Base-by-base conservation (phyloP, 2,888 invertebrate species). In the Chydorus sphaericus region DNA sequence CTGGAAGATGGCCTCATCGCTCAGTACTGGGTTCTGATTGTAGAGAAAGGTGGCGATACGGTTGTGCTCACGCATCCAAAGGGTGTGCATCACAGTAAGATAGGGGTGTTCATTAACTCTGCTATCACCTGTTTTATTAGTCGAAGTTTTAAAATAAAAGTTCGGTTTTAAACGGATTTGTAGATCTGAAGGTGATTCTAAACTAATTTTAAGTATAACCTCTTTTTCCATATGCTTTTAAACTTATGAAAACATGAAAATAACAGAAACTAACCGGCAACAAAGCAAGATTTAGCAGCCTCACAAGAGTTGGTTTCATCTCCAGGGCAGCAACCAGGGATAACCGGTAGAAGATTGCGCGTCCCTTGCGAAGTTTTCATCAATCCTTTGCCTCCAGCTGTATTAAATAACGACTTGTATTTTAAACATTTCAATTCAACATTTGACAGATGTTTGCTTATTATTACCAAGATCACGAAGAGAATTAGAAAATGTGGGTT, bases 1-100 rank as follows among this genome's bases (percentile, higher is more conserved):
- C 65, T 89, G 88, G 67, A 83, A 90, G 11, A 86, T 72, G 66
- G 83, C 82, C 66, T 91, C 90, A 65, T 91, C 91, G 64, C 81
- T 82, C 92, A 91, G 92, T 63, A 85, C 83, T 0, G 80, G 78
- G 71, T 92, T 92, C 38, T 88, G 65, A 48, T 77, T 75, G 5
- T 80, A 75, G 36, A 92, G 68, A 62, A 80, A 78, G 60, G 77
- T 75, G 2, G 88, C 85, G 62, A 91, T 75, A 59, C 82, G 78
- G 67, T 77, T 82, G 67, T 88, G 87, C 60, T 82, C 80, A 57
- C 85, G 69, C 56, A 86, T 67, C 77, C 83, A 86, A 18, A 84
- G 73, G 0, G 83, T 82, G 65, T 87, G 87, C 55, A 85, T 74
- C 0, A 82, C 80, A 1, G 81, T 80, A 11, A 88, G 73, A 2